A percentile compares a stretch with the other conserved stretches of the same genome.
Evolutionary conservation across 2,113 vertebrate species (phyloP).

Genomic region (Rhinolophus sinicus): DNA sequence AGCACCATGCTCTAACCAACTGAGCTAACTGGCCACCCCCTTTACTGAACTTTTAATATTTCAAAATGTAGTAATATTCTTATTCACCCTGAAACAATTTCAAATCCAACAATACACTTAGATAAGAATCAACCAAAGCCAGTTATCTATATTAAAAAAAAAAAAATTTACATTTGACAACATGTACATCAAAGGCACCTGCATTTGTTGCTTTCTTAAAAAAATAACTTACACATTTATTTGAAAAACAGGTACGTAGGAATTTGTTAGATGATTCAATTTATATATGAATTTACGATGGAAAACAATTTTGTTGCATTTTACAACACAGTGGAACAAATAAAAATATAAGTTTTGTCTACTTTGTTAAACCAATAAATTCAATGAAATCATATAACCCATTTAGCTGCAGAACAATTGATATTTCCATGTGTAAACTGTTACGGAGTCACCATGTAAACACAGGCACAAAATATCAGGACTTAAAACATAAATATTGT

Average conservation of each 20-base stretch:
- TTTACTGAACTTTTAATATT: not conserved
- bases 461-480: not conserved
- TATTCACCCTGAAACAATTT: not conserved
- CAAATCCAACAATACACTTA: not conserved
- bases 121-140: not conserved
- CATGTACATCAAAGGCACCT: not conserved
- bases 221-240: not conserved
- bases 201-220: not conserved
- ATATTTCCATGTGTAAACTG: not conserved
- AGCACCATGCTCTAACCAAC: no score
- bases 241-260: not conserved
- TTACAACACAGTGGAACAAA: not conserved
- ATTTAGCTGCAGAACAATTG: not conserved
- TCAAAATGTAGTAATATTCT: not conserved
- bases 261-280: not conserved
- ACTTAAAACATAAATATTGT: not conserved
- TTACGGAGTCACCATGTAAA: not conserved
- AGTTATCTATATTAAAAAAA: not conserved
- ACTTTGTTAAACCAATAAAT: not conserved
- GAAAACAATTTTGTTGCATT: not conserved
- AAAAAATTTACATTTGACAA: not conserved
- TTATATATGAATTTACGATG: not conserved
- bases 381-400: not conserved
- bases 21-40: no score
- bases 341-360: not conserved